Evolutionary conservation across 2,888 invertebrate genomes (phyloP).

Genomic region (Herminia tarsipennalis): DNA sequence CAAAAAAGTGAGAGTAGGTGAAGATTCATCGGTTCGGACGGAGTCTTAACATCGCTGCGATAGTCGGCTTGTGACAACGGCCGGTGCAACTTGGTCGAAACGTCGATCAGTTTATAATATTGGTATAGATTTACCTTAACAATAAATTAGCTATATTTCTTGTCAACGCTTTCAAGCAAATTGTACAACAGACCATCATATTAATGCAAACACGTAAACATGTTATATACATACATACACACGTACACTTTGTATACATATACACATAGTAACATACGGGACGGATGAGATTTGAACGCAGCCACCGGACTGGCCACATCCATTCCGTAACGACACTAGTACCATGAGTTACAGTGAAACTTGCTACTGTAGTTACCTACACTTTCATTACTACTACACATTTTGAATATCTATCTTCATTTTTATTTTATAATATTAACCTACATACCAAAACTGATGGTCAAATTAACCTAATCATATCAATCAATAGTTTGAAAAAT

Average conservation of each 20-base stretch:
- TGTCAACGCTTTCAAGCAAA: neutral
- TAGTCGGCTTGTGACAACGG: too few relatives aligned
- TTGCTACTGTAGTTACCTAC: neutral
- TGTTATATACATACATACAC: neutral
- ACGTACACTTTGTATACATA: neutral
- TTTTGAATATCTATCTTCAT: too few relatives aligned
- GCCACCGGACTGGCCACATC: conserved; percentile 6
- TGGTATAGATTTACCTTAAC: neutral
- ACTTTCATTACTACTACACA: too few relatives aligned
- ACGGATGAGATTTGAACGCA: conserved; percentile 14
- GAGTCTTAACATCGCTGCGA: too few relatives aligned
- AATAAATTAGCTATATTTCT: neutral
- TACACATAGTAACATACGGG: conserved; percentile 10
- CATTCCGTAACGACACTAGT: neutral
- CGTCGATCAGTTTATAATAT: neutral
- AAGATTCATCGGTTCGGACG: too few relatives aligned
- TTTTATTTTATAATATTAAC: too few relatives aligned
- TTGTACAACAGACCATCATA: neutral
- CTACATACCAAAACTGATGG: too few relatives aligned
- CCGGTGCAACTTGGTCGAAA: too few relatives aligned
- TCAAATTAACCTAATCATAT: too few relatives aligned
- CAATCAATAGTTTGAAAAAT: too few relatives aligned
- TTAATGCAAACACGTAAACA: too few relatives aligned
- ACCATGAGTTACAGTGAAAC: conserved; percentile 1
- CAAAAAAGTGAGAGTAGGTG: too few relatives aligned